Percentiles rank a stretch among this genome's conserved stretches.
Conservation (phyloP, 2,113 vertebrate species). For the Sturnus vulgaris region DNA sequence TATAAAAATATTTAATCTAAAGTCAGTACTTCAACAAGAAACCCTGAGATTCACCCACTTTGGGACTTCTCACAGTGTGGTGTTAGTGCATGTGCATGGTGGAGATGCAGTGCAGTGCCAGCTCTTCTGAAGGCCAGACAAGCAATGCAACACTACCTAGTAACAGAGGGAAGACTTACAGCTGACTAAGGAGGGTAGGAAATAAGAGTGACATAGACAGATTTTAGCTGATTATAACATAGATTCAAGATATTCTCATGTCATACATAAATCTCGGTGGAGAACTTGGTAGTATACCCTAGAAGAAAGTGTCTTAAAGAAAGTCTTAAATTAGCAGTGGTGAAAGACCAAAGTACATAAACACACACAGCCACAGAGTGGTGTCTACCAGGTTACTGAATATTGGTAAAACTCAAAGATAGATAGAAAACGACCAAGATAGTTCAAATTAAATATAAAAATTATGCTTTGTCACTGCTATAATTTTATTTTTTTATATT, state of each 20-base stretch:
- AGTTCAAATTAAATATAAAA: not conserved
- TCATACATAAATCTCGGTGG: not conserved
- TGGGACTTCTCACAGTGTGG: not conserved
- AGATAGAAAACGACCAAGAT: not conserved
- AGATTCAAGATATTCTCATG: not conserved
- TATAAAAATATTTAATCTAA: not conserved
- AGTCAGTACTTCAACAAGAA: not conserved
- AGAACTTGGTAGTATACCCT: not conserved
- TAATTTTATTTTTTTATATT: not conserved
- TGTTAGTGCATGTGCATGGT: not conserved
- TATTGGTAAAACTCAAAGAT: not conserved
- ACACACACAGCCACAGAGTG: fast-evolving
- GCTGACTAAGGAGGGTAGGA: not conserved
- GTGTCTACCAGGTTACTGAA: not conserved
- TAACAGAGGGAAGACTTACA: not conserved
- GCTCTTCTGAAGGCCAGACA: not conserved
- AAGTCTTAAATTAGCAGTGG: not conserved
- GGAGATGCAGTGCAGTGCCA: too few relatives aligned
- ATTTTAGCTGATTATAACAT: not conserved
- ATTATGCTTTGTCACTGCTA: not conserved
- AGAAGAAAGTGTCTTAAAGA: not conserved
- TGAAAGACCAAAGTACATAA: not conserved
- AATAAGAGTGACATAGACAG: not conserved
- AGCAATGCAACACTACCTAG: not conserved
- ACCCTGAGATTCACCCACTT: not conserved